phyloP scores from a whole-genome alignment of 1,140 invertebrate genomes.

The Drosophila oshimai region DNA sequence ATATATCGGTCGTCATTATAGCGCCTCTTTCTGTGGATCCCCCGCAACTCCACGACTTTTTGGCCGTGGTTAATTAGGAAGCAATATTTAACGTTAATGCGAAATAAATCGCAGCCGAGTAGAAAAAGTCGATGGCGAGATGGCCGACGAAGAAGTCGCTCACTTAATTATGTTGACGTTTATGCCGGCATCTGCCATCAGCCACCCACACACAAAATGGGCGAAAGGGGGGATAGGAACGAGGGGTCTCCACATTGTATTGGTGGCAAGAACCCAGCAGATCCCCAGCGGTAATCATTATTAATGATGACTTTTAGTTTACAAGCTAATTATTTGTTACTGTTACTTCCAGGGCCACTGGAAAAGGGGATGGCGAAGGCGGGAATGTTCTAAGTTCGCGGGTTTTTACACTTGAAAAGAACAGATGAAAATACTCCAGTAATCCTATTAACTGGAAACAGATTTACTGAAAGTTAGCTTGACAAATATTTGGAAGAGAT shows the following conservation, averaged over 20 bases:
- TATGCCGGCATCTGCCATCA: conserved; percentile 48
- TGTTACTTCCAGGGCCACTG: conserved; percentile 51
- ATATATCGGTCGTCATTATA: conserved; percentile 49
- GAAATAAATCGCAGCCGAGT: conserved; percentile 72
- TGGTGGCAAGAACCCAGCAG: conserved; percentile 2
- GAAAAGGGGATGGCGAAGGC: not conserved
- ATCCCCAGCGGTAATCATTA: conserved; percentile 71
- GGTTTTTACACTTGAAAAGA: conserved; percentile 20
- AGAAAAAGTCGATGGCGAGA: conserved; percentile 42
- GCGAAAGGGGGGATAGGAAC: not conserved
- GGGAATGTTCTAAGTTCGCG: not conserved
- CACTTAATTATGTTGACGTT: conserved; percentile 81
- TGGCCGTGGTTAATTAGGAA: conserved; percentile 72
- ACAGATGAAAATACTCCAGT: not conserved
- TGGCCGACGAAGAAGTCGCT: conserved; percentile 47
- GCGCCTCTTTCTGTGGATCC: conserved; percentile 8
- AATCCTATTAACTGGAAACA: conserved; percentile 11
- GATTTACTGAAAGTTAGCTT: not conserved
- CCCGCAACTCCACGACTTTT: conserved; percentile 1
- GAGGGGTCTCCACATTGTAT: not conserved
- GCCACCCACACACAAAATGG: conserved; percentile 19
- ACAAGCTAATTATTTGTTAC: conserved; percentile 82
- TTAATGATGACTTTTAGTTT: conserved; percentile 82
- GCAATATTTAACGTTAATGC: conserved; percentile 80
- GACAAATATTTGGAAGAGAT: no score